Evolutionary conservation across 1,140 invertebrate species (phyloP), one percentile per base, ranked within the genome.

Genomic region (Penaeus chinensis): DNA sequence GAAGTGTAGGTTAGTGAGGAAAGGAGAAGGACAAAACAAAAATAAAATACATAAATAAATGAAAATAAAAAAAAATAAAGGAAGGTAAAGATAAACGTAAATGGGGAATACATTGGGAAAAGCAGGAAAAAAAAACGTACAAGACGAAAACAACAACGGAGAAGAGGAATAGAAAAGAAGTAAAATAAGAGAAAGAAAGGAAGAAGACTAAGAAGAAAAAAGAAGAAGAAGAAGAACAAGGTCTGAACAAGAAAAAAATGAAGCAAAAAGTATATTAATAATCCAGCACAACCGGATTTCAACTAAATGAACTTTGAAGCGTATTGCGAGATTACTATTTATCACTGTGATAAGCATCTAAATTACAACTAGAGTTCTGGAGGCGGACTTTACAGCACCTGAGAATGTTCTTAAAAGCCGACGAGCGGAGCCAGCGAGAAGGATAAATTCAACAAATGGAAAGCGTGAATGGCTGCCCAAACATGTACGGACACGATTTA

Each of bases 381-480:
- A 78, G 61, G 76, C 47, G 61, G 76, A 78, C 16, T 78, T 78
- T 78, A 78, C 47, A 60, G n/a, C 42, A 78, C 47, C 76, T 78
- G 7, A 60, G 76, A 78, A 32, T 60, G n/a, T 78, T 78, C 54
- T 77, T 47, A 47, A 47, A 47, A 47, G 47, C 47, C 47, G 47
- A 47, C 47, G 11, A 47, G 47, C 47, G 47, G 47, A 47, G 47
- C 47, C 47, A 13, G 47, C 47, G 11, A 47, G 47, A 47, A 47
- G 47, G 47, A 47, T 47, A 47, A 47, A 47, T 47, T 47, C 47
- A 47, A 47, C 47, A 47, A 47, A 47, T 47, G 47, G 47, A 47
- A 47, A 47, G 47, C 47, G 47, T 47, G 47, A 47, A 47, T 47
- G 47, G 47, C 11, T 47, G 11, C 47, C 47, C 47, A 47, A 47